Percentiles rank a stretch among this genome's conserved stretches.
Evolutionary conservation across 2,113 vertebrate genomes (phyloP).

Genomic region (Edolisoma coerulescens): DNA sequence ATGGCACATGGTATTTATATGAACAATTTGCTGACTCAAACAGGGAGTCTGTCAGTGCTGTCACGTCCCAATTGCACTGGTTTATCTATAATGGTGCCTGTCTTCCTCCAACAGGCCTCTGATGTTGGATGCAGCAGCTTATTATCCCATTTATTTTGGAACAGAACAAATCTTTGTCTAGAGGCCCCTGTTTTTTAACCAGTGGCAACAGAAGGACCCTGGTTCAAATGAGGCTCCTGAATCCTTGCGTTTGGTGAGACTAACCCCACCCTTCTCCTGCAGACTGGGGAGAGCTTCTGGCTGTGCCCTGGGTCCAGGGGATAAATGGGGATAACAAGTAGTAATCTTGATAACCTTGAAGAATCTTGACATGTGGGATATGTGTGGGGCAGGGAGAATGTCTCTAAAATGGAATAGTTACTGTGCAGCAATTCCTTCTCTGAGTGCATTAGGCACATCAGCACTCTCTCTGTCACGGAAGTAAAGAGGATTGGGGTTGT

Average conservation of each 20-base stretch:
- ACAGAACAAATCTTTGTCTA: background rate
- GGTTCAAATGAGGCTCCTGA: background rate
- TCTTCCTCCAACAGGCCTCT: background rate
- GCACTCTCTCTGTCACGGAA: fast-evolving
- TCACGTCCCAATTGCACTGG: background rate
- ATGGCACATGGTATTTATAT: background rate
- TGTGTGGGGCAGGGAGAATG: background rate
- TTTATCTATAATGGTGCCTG: background rate
- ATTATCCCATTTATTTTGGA: background rate
- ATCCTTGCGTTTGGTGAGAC: background rate
- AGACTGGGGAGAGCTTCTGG: background rate
- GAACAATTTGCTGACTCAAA: constrained; percentile 28
- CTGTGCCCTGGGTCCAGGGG: background rate
- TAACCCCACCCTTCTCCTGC: background rate
- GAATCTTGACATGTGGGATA: background rate
- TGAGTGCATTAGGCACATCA: background rate
- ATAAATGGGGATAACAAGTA: background rate
- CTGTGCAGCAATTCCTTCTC: background rate
- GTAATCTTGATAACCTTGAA: background rate
- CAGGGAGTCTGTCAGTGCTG: background rate
- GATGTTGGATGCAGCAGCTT: background rate
- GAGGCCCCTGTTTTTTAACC: background rate
- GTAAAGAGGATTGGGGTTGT: background rate
- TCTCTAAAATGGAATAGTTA: background rate
- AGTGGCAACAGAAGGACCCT: background rate